Percentiles rank a stretch among this genome's conserved stretches.
These are phyloP conservation scores for Lasioglossum albipes DNA, from an alignment of 1,140 invertebrate species.

Conservation along the genomic window DNA sequence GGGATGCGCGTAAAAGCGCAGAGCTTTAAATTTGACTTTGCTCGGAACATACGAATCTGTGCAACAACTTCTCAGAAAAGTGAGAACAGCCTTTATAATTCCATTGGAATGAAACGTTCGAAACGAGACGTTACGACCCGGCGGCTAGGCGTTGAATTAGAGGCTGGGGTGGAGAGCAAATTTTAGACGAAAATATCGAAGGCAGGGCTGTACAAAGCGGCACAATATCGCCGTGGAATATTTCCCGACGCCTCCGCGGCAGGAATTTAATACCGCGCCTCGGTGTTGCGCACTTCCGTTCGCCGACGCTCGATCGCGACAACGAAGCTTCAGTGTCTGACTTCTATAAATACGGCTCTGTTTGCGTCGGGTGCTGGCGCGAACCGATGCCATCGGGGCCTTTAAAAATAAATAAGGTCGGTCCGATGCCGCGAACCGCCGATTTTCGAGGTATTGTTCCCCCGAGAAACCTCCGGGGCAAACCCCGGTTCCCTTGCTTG, in stretches of 20 bases:
- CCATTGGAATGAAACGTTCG: too few relatives aligned
- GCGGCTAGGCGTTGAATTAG: too few relatives aligned
- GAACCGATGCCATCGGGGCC: neutral
- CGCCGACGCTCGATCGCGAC: neutral
- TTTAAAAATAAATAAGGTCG: conserved; percentile 19
- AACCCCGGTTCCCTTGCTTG: neutral
- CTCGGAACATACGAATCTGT: too few relatives aligned
- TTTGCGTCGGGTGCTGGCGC: neutral
- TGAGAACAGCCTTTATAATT: too few relatives aligned
- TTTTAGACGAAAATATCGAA: neutral
- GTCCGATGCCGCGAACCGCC: neutral
- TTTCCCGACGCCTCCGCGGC: neutral
- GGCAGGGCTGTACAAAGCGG: neutral
- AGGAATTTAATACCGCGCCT: conserved; percentile 4
- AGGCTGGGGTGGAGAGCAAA: neutral
- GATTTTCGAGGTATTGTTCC: neutral
- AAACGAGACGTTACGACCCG: too few relatives aligned
- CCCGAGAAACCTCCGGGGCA: neutral
- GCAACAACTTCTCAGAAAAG: too few relatives aligned
- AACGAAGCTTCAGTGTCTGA: neutral
- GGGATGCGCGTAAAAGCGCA: too few relatives aligned
- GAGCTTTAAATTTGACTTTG: too few relatives aligned
- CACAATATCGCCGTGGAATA: neutral
- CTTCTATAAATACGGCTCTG: conserved; percentile 17
- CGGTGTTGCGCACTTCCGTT: conserved; percentile 8